These are phyloP conservation scores for Spodoptera frugiperda DNA, from an alignment of 1,140 invertebrate species.

Conservation along the genomic window DNA sequence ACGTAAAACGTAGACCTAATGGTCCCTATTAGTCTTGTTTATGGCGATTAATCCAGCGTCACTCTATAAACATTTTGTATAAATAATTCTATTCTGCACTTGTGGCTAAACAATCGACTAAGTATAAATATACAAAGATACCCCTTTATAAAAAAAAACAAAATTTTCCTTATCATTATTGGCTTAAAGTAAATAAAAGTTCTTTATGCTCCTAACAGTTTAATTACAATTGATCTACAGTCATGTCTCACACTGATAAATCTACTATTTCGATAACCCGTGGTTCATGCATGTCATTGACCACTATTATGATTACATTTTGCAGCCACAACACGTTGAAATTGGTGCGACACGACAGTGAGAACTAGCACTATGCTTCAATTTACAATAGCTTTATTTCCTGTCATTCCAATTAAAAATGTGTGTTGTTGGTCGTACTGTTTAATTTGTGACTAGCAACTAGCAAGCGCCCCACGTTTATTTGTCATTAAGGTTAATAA, in stretches of 20 bases:
- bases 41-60: too few species aligned
- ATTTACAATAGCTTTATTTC: constrained; percentile 26
- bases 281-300: constrained; percentile 2
- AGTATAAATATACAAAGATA: too few species aligned
- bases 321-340: neutral
- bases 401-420: constrained; percentile 21
- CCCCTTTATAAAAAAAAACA: too few species aligned
- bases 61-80: too few species aligned
- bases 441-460: neutral
- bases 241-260: neutral
- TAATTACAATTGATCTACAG: too few species aligned
- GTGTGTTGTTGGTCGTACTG: constrained; percentile 1
- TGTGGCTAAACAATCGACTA: too few species aligned
- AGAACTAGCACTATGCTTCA: constrained; percentile 17
- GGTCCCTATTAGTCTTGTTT: too few species aligned
- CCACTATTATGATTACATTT: constrained; percentile 27
- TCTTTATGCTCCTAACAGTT: too few species aligned
- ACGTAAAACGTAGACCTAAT: too few species aligned
- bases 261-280: constrained; percentile 16
- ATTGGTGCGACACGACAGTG: constrained; percentile 10
- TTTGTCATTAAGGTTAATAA: neutral
- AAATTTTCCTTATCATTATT: too few species aligned
- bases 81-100: too few species aligned
- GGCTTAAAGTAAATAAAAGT: too few species aligned
- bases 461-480: neutral